Evolutionary conservation across 2,797 vertebrate genomes (phyloP).

Genomic region (Phrynocephalus vlangalii): DNA sequence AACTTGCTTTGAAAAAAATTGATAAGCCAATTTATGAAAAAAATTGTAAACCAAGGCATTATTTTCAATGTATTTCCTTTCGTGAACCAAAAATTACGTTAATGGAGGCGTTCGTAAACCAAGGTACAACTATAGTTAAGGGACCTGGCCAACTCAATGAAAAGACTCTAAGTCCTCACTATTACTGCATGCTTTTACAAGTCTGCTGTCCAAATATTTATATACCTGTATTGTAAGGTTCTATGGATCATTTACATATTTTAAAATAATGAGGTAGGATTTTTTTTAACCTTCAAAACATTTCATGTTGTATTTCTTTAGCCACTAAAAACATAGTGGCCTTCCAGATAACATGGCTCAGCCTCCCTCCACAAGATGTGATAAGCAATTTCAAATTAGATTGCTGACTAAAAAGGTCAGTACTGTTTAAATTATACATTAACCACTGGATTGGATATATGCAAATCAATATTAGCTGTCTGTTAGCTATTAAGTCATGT

Average conservation of each 20-base stretch:
- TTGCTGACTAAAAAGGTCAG: background rate
- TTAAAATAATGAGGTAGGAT: background rate
- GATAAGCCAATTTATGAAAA: no score
- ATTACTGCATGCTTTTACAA: conserved; percentile 10
- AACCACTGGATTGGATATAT: background rate
- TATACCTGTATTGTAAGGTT: background rate
- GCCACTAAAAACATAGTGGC: background rate
- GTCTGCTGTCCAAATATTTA: conserved; percentile 8
- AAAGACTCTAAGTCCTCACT: background rate
- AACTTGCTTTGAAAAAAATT: no score
- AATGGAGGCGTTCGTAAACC: no score
- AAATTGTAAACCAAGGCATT: no score
- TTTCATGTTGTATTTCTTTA: background rate
- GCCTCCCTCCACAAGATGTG: background rate
- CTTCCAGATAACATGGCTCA: background rate
- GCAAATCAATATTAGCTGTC: background rate
- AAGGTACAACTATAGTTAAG: background rate
- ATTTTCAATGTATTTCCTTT: no score
- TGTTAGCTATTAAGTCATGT: background rate
- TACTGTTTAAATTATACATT: background rate
- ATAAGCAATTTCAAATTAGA: background rate
- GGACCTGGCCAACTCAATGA: conserved; percentile 5
- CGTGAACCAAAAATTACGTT: no score
- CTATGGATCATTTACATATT: background rate
- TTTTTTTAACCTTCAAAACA: background rate